Conservation (phyloP, 2,113 vertebrate genomes). For the Paramormyrops kingsleyae region DNA sequence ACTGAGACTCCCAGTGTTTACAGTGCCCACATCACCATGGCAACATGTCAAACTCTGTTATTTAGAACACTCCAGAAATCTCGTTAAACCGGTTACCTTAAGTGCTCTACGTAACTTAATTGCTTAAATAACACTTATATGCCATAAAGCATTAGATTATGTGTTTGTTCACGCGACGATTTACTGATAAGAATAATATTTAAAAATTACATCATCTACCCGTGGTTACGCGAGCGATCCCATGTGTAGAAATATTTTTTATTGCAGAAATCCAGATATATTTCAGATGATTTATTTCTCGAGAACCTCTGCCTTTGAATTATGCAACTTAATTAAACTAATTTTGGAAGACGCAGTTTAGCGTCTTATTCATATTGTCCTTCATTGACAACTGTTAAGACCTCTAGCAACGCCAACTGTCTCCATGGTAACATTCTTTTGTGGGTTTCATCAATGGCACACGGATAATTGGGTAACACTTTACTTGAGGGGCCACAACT, state of each 20-base stretch:
- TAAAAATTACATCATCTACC: background rate
- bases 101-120: background rate
- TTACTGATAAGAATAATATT: background rate
- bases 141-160: background rate
- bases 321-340: background rate
- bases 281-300: background rate
- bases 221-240: background rate
- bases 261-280: background rate
- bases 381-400: constrained; percentile 22
- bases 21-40: background rate
- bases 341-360: background rate
- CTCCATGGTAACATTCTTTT: constrained; percentile 61
- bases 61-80: background rate
- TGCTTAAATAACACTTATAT: background rate
- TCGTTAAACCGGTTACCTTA: background rate
- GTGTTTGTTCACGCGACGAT: background rate
- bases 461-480: background rate
- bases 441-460: constrained; percentile 14
- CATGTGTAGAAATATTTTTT: background rate
- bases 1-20: background rate
- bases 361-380: background rate
- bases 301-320: background rate
- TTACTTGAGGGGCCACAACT: background rate
- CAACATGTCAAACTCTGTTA: background rate
- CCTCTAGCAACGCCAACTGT: constrained; percentile 58